A percentile compares a stretch with the other conserved stretches of the same genome.
These are phyloP conservation scores for Oncorhynchus gorbuscha DNA, from an alignment of 2,113 vertebrate species.

Conservation along the genomic window DNA sequence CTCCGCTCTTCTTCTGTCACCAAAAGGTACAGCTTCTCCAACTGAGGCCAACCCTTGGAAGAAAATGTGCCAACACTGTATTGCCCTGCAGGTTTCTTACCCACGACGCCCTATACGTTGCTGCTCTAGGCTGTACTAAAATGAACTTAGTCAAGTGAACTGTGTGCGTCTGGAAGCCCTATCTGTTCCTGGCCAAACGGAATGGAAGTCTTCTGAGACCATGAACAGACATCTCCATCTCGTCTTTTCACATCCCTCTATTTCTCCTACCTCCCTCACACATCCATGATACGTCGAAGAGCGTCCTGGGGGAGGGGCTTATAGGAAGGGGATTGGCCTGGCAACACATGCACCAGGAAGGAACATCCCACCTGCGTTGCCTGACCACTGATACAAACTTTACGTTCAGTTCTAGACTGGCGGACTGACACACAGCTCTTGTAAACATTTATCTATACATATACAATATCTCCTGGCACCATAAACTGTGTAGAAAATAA, in stretches of 20 bases:
- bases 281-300: slow-evolving; percentile 56
- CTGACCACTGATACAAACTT: slow-evolving; percentile 65
- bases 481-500: slow-evolving; percentile 54
- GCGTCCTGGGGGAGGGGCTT: slow-evolving; percentile 25
- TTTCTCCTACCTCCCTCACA: slow-evolving; percentile 29
- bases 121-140: slow-evolving; percentile 1
- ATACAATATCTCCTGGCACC: slow-evolving; percentile 53
- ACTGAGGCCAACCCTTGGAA: slow-evolving; percentile 44
- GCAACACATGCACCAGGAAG: slow-evolving; percentile 34
- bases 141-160: slow-evolving; percentile 13
- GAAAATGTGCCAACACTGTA: not conserved
- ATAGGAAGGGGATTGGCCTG: slow-evolving; percentile 39
- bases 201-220: slow-evolving; percentile 21
- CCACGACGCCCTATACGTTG: slow-evolving; percentile 24
- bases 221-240: slow-evolving; percentile 3
- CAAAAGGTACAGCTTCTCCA: slow-evolving; percentile 29
- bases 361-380: slow-evolving; percentile 26
- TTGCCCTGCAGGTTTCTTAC: not conserved
- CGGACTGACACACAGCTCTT: slow-evolving; percentile 51
- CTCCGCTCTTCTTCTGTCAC: slow-evolving; percentile 23
- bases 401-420: slow-evolving; percentile 66
- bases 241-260: slow-evolving; percentile 40
- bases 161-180: slow-evolving; percentile 55
- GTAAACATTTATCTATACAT: slow-evolving; percentile 71
- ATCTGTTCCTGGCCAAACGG: slow-evolving; percentile 43